Conservation (phyloP, 2,888 invertebrate species). For the Digitonthophagus gazella region DNA sequence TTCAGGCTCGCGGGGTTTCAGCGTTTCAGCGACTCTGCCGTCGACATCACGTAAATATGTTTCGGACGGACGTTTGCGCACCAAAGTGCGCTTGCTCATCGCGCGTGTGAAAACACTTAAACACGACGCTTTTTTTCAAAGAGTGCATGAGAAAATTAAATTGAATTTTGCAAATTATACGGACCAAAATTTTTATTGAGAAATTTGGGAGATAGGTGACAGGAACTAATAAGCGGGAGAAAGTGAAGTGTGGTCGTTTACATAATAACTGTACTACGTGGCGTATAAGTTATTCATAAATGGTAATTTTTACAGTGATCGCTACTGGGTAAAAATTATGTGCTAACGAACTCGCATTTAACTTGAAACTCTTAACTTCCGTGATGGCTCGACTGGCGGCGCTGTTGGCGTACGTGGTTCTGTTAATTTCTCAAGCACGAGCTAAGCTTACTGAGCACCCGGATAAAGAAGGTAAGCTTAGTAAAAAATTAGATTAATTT, state of each 20-base stretch:
- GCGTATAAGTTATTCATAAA: background rate
- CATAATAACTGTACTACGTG: background rate
- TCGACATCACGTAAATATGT: slow-evolving; percentile 22
- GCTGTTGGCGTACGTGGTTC: slow-evolving; percentile 8
- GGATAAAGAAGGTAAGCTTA: slow-evolving; percentile 36
- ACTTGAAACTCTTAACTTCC: slow-evolving; percentile 1
- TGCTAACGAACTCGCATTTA: background rate
- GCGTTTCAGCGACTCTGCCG: slow-evolving; percentile 22
- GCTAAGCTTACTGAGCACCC: slow-evolving; percentile 20
- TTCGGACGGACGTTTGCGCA: slow-evolving; percentile 6
- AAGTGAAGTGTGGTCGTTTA: background rate
- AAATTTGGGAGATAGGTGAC: too few relatives aligned
- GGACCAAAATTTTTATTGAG: too few relatives aligned
- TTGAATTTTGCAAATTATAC: too few relatives aligned
- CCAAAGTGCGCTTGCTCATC: background rate
- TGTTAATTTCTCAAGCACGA: slow-evolving; percentile 3
- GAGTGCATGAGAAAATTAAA: background rate
- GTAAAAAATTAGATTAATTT: too few relatives aligned
- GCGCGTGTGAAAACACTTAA: slow-evolving; percentile 3
- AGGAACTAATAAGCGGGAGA: background rate
- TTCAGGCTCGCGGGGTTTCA: slow-evolving; percentile 17
- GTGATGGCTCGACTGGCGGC: slow-evolving; percentile 15
- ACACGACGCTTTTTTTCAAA: background rate
- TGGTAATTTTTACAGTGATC: background rate
- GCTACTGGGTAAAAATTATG: background rate